Base-by-base conservation (phyloP, 2,888 invertebrate genomes). In the Tribolium freemani region DNA sequence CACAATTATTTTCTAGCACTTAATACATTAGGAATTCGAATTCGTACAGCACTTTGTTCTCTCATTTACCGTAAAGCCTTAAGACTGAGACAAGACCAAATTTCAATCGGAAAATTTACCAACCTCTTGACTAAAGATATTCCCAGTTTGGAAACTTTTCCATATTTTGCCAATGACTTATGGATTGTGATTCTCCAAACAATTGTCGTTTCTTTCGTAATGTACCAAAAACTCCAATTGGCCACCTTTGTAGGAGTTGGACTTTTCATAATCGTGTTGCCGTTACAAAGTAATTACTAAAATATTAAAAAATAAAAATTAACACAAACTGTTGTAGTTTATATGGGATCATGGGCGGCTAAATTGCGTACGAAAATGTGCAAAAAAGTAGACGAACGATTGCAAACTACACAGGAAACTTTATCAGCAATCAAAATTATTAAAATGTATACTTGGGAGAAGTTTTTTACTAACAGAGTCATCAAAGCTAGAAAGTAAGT, bases 41-140 rank as follows among this genome's bases (percentile, higher is more conserved):
- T 95, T 82, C 88, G 95, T 9, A 91, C 96, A 0, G 94, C 94
- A 0, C 92, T 93, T 81, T 94, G 95, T 80, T 92, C 94, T 0
- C 88, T 96, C 20, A 90, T 96, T 70, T 96, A 95, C 83, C 90
- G 95, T 82, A 96, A 96, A 74, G 77, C 83, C 0, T 69, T 85
- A 26, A 83, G 79, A 72, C 71, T 85, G 13, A 83, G 94, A 0
- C 82, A 95, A 75, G 90, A 91, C 5, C 90, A 93, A 81, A 93
- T 94, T 6, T 93, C 94, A 4, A 87, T 89, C 48, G 91, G 92
- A 1, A 91, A 91, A 82, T 89, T 91, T 74, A 95, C 97, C 38
- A 97, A 97, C 82, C 89, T 97, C n/a, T 88, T 98, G 66, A 96
- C 97, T 1, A 98, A 97, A 84, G 98, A 98, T 85, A 94, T 97